Percentiles rank a stretch among this genome's conserved stretches.
Evolutionary conservation across 2,797 vertebrate genomes (phyloP).

Genomic region (Sarcoramphus papa): DNA sequence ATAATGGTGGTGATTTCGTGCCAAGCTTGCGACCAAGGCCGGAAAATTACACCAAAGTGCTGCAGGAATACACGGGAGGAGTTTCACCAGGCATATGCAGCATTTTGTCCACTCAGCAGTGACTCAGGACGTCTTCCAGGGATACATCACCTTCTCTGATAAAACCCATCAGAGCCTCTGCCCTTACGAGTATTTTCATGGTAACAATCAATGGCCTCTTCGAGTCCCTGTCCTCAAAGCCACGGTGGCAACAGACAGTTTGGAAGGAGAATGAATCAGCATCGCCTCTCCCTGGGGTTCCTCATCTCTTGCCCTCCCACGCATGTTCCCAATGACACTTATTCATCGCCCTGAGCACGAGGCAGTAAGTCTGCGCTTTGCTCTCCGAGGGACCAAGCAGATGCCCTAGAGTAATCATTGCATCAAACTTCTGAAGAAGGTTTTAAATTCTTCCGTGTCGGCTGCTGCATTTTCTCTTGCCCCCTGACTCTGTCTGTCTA

Average conservation of each 20-base stretch:
- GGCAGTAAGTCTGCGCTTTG: neutral
- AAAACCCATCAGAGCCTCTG: neutral
- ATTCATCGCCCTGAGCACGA: neutral
- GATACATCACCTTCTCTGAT: neutral
- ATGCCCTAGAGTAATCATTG: neutral
- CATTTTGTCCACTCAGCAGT: neutral
- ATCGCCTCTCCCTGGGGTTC: neutral
- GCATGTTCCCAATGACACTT: fast-evolving
- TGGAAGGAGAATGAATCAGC: neutral
- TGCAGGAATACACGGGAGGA: fast-evolving
- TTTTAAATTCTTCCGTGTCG: neutral
- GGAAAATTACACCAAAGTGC: neutral
- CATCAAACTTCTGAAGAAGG: neutral
- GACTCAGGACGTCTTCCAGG: neutral
- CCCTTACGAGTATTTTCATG: fast-evolving
- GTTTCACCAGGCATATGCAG: neutral
- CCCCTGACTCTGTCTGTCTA: neutral
- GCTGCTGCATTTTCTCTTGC: neutral
- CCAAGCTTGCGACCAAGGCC: neutral
- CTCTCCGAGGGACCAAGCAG: fast-evolving
- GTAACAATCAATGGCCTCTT: neutral
- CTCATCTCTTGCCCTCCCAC: neutral
- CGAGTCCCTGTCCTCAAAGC: neutral
- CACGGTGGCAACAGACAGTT: fast-evolving
- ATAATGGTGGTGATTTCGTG: neutral